phyloP scores from a whole-genome alignment of 2,797 vertebrate genomes.

The Rallus crepitans region DNA sequence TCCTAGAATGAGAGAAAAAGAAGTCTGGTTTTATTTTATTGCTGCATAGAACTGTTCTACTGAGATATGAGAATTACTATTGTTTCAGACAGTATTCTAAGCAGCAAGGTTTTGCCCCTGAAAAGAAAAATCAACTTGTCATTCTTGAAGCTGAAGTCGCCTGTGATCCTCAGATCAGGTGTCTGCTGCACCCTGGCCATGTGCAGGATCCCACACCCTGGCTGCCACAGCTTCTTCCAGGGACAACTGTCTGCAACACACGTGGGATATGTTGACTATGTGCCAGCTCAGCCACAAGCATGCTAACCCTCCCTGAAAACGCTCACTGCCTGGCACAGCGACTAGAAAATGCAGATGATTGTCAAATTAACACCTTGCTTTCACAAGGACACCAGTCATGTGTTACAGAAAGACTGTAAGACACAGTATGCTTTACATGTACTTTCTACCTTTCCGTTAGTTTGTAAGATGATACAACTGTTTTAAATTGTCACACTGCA shows the following conservation, averaged over 20 bases:
- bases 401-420: not conserved
- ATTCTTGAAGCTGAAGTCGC: not conserved
- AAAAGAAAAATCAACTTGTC: not conserved
- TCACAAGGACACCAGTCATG: not conserved
- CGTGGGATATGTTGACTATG: not conserved
- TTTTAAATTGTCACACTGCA: not conserved
- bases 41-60: not conserved
- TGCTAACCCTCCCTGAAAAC: not conserved
- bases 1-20: conserved; percentile 82
- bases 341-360: not conserved
- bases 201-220: not conserved
- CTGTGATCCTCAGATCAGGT: not conserved
- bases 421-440: not conserved
- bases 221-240: not conserved
- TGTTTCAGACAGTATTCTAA: not conserved
- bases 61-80: not conserved
- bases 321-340: not conserved
- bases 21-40: conserved; percentile 1
- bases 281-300: not conserved
- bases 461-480: not conserved
- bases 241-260: not conserved
- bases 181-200: not conserved
- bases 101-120: not conserved
- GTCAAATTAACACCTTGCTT: not conserved
- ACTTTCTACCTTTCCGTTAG: not conserved